Evolutionary conservation across 2,113 vertebrate species (phyloP).

Genomic region (Miniopterus natalensis): DNA sequence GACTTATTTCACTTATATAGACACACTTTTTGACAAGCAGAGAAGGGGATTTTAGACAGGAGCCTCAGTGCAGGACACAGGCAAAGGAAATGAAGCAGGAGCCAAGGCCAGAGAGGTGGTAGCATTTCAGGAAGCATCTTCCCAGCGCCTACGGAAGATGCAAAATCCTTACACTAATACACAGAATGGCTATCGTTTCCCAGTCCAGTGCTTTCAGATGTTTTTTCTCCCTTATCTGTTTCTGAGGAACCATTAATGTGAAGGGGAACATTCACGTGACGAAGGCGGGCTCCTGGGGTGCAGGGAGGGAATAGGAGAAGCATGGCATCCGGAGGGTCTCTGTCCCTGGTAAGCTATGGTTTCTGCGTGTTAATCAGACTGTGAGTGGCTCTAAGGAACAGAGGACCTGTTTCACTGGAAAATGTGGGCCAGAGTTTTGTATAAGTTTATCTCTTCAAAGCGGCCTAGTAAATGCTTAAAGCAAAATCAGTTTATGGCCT

Average conservation of each 20-base stretch:
- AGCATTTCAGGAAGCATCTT: not conserved
- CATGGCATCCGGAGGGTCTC: rapidly evolving
- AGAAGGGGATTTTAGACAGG: not conserved
- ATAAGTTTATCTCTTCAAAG: conserved; percentile 52
- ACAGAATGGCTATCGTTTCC: not conserved
- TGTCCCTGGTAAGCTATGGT: not conserved
- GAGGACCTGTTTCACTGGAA: not conserved
- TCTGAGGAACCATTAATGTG: not conserved
- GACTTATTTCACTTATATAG: not conserved
- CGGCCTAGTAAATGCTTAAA: conserved; percentile 54
- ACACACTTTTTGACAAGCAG: not conserved
- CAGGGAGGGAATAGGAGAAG: not conserved
- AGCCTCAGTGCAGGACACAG: not conserved
- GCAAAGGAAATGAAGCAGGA: not conserved
- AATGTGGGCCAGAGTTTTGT: conserved; percentile 10
- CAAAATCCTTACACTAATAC: not conserved
- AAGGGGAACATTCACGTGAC: not conserved
- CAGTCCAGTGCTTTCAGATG: not conserved
- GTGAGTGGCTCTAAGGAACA: not conserved
- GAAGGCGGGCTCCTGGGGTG: not conserved
- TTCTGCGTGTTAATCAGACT: not conserved
- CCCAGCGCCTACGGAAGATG: not conserved
- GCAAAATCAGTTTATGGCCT: not conserved
- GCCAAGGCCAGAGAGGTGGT: not conserved
- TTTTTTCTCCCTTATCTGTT: not conserved